These are phyloP conservation scores for Drosophila yakuba DNA, from an alignment of 1,140 invertebrate species.

Conservation along the genomic window DNA sequence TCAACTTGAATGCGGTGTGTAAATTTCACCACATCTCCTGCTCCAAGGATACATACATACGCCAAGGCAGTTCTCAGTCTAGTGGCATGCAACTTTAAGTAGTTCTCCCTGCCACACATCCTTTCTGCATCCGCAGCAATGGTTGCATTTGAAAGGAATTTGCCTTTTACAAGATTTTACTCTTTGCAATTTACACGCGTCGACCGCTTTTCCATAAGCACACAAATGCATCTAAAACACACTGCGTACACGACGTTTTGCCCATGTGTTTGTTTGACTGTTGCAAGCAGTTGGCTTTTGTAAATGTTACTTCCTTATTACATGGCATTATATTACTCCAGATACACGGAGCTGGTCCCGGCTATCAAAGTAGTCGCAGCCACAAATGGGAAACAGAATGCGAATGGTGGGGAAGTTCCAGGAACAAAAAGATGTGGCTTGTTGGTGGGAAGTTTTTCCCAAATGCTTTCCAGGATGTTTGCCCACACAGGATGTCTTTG, in stretches of 20 bases:
- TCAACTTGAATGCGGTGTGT: conserved; percentile 80
- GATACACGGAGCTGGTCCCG: conserved; percentile 20
- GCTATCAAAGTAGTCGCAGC: conserved; percentile 40
- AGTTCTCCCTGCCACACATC: conserved; percentile 45
- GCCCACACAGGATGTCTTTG: conserved; percentile 35
- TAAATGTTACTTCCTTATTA: conserved; percentile 81
- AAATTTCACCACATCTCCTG: conserved; percentile 55
- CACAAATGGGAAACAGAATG: conserved; percentile 11
- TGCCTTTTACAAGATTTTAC: conserved; percentile 81
- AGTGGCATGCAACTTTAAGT: conserved; percentile 73
- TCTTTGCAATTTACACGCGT: conserved; percentile 81
- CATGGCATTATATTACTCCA: conserved; percentile 58
- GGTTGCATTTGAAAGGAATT: conserved; percentile 81
- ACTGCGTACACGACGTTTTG: conserved; percentile 5
- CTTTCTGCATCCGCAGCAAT: conserved; percentile 35
- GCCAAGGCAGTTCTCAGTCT: neutral
- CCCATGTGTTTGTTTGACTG: conserved; percentile 34
- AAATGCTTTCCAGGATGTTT: conserved; percentile 50
- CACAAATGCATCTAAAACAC: conserved; percentile 25
- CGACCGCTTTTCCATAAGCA: conserved; percentile 60
- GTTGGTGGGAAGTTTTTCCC: conserved; percentile 13
- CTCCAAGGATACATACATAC: conserved; percentile 12
- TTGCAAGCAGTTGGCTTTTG: conserved; percentile 77
- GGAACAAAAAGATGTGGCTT: neutral
- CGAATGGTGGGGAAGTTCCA: neutral